Conservation (phyloP, 92 coral and sea anemone genomes). For the Diadumene lineata region DNA sequence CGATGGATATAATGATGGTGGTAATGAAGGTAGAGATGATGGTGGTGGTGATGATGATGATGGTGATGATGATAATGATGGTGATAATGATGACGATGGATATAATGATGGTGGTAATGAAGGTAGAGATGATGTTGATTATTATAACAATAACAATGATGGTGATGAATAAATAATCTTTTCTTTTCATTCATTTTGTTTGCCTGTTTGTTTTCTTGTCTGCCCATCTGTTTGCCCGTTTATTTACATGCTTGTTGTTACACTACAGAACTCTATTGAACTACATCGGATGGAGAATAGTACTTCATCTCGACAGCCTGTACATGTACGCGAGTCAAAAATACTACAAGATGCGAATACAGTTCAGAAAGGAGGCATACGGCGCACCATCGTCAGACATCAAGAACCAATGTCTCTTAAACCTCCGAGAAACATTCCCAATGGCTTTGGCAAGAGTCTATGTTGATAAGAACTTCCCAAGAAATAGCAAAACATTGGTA, state of each 20-base stretch:
- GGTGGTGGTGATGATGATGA: neutral
- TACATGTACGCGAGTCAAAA: neutral
- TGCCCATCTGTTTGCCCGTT: too few relatives aligned
- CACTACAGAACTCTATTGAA: neutral
- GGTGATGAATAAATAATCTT: too few relatives aligned
- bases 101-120: too few relatives aligned
- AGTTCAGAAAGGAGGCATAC: neutral
- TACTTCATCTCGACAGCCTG: neutral
- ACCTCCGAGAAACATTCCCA: constrained; percentile 15
- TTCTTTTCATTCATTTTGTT: too few relatives aligned
- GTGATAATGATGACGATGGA: too few relatives aligned
- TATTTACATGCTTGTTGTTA: too few relatives aligned
- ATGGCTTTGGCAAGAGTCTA: constrained; percentile 60
- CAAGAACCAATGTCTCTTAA: neutral
- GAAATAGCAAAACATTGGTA: constrained; percentile 57
- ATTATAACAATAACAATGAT: too few relatives aligned
- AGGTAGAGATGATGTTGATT: too few relatives aligned
- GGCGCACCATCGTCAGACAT: neutral
- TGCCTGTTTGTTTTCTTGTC: too few relatives aligned
- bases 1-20: neutral
- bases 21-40: neutral
- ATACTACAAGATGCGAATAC: neutral
- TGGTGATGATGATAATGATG: too few relatives aligned
- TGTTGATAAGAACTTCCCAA: constrained; percentile 67
- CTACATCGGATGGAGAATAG: constrained; percentile 5